Conservation (phyloP, 1,140 invertebrate genomes). For the Saccostrea cuccullata region DNA sequence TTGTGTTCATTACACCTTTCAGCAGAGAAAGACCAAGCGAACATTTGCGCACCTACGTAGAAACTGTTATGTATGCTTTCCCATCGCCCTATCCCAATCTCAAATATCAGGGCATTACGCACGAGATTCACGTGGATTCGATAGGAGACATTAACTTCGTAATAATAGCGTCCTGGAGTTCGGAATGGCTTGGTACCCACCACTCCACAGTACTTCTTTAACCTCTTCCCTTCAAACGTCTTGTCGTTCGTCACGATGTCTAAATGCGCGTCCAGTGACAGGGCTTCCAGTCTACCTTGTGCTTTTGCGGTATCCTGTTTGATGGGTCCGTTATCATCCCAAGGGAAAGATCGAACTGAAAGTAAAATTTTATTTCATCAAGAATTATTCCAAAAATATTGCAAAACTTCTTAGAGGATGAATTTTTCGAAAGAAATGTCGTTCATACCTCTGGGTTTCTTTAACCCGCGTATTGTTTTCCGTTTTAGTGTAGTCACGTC, state of each 20-base stretch:
- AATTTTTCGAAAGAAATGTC: neutral
- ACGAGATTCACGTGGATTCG: conserved; percentile 60
- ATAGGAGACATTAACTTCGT: conserved; percentile 59
- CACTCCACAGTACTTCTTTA: conserved; percentile 61
- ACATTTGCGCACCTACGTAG: conserved; percentile 60
- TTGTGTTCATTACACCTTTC: conserved; percentile 62
- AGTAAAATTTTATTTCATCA: neutral
- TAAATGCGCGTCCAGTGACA: neutral
- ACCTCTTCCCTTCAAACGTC: conserved; percentile 47
- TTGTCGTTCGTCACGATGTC: neutral
- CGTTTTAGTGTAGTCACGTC: conserved; percentile 56
- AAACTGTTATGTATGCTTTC: conserved; percentile 60
- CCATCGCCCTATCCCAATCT: conserved; percentile 57
- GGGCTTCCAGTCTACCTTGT: neutral
- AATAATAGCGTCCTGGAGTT: conserved; percentile 57
- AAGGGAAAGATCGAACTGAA: conserved; percentile 38
- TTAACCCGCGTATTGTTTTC: conserved; percentile 35
- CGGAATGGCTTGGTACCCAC: conserved; percentile 57
- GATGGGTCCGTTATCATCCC: conserved; percentile 37
- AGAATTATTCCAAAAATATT: neutral
- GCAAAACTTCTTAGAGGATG: too few species aligned
- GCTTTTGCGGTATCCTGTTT: conserved; percentile 39
- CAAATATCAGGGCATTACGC: conserved; percentile 61
- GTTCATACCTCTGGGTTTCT: conserved; percentile 43
- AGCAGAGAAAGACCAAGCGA: conserved; percentile 61